These are phyloP conservation scores for Cossypha heuglini DNA, from an alignment of 2,797 vertebrate genomes.

Conservation along the genomic window DNA sequence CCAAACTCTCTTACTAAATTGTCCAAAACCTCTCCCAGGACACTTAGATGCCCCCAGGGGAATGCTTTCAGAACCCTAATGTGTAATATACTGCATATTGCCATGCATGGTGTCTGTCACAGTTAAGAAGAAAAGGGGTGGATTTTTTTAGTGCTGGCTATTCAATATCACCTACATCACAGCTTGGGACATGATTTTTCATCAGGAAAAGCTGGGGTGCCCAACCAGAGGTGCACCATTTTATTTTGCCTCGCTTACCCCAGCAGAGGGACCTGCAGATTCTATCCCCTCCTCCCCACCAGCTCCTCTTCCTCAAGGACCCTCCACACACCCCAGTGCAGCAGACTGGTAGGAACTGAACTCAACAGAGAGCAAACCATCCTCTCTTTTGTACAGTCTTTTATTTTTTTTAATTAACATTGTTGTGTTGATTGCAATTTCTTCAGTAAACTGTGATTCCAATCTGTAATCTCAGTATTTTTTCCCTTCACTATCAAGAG, in stretches of 20 bases:
- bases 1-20: background rate
- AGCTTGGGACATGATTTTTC: background rate
- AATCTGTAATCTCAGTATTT: background rate
- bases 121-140: background rate
- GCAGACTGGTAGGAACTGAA: background rate
- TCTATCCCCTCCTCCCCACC: background rate
- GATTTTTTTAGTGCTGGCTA: background rate
- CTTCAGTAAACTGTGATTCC: background rate
- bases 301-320: background rate
- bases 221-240: background rate
- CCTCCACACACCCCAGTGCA: rapidly evolving
- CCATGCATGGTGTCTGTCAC: background rate
- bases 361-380: background rate
- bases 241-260: rapidly evolving
- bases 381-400: background rate
- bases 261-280: rapidly evolving
- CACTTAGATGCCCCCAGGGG: background rate
- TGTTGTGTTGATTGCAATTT: background rate
- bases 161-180: background rate
- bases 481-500: background rate
- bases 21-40: background rate
- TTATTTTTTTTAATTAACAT: background rate
- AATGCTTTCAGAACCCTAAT: background rate
- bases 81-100: background rate
- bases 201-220: rapidly evolving